Conservation (phyloP, 2,888 invertebrate species). For the Pediacus dermestoides region DNA sequence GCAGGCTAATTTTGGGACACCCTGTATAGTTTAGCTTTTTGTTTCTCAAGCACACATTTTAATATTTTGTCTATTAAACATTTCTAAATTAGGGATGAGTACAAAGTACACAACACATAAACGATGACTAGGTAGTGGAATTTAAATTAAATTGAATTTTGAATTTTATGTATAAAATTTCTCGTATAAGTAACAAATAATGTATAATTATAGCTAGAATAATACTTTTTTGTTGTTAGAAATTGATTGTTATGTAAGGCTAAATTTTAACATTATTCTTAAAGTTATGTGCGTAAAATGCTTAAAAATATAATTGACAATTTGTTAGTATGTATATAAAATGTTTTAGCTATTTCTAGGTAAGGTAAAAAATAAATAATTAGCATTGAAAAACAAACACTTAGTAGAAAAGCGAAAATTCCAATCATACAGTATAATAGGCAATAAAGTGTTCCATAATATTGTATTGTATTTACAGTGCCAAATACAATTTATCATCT, state of each 20-base stretch:
- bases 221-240: not conserved
- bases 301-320: slow-evolving; percentile 1
- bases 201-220: not conserved
- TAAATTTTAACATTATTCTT: not conserved
- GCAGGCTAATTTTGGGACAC: no score
- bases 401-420: slow-evolving; percentile 6
- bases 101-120: no score
- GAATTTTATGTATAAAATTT: not conserved
- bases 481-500: slow-evolving; percentile 24
- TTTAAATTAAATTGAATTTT: no score
- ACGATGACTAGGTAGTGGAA: no score
- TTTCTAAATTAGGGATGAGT: no score
- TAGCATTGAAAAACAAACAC: not conserved
- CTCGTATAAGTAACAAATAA: not conserved
- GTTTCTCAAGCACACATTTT: no score
- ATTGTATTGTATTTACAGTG: slow-evolving; percentile 4
- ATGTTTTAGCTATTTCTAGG: not conserved
- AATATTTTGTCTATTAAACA: no score
- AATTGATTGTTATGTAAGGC: slow-evolving; percentile 5
- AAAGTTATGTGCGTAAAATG: not conserved
- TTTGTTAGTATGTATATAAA: not conserved
- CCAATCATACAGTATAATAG: no score
- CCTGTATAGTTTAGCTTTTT: no score
- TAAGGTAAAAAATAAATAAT: not conserved
- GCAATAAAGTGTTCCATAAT: slow-evolving; percentile 1